Evolutionary conservation across 2,797 vertebrate species (phyloP).

Genomic region (Pterois miles): DNA sequence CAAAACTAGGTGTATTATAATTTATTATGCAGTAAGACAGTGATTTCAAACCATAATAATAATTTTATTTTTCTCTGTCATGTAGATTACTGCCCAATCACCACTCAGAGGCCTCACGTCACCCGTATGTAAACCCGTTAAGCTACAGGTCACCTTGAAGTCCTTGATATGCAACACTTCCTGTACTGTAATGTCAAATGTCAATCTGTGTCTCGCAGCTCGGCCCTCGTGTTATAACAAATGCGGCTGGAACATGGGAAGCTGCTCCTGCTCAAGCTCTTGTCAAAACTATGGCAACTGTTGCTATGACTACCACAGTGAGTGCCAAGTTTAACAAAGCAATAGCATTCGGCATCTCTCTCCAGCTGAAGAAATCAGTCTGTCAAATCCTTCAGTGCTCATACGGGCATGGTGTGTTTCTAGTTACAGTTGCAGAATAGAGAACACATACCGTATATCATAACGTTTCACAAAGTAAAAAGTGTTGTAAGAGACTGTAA

Average conservation of each 20-base stretch:
- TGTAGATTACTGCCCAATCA: background rate
- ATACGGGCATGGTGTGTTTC: background rate
- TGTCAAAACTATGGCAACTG: conserved; percentile 61
- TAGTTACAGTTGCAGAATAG: background rate
- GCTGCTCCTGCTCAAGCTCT: conserved; percentile 60
- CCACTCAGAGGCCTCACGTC: background rate
- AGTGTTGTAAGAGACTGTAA: background rate
- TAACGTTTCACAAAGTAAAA: background rate
- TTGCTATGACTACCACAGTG: conserved; percentile 60
- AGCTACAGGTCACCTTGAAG: background rate
- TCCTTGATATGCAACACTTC: background rate
- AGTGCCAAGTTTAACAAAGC: conserved; percentile 25
- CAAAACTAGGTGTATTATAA: background rate
- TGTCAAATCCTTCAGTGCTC: background rate
- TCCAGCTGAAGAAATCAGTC: background rate
- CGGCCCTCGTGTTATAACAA: conserved; percentile 22
- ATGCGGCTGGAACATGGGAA: conserved; percentile 32
- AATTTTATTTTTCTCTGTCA: background rate
- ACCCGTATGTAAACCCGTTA: background rate
- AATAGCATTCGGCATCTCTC: background rate
- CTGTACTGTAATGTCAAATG: background rate
- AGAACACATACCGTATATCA: background rate
- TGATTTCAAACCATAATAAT: too few species aligned
- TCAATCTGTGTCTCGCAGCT: conserved; percentile 1
- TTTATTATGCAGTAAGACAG: background rate